Base-by-base conservation (phyloP, 2,113 vertebrate species). In the Phylloscopus trochilus region DNA sequence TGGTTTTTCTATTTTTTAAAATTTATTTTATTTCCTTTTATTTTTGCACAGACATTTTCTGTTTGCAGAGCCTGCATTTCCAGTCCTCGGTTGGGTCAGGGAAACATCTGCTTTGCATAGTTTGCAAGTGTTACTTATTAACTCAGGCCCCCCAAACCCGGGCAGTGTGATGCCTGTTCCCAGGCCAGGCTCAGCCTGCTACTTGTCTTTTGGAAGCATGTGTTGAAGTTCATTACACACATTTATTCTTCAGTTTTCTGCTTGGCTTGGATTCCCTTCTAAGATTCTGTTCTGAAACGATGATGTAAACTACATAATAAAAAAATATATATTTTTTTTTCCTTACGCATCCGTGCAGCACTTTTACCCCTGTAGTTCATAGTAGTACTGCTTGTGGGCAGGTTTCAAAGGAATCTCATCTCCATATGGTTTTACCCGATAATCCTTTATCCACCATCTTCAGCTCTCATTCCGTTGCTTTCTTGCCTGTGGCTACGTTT, bases 401-500 rank as follows among this genome's bases (percentile, higher is more conserved):
- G 97, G 94, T 98, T 98, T 99, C 98, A 99, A 99, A 99, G 98
- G 97, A 92, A 78, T 97, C 97, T 97, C 98, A 97, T 98, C 98
- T 98, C 99, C 99, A 99, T 99, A 98, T 99, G 99, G 98, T 98
- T 98, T 96, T 93, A 84, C 92, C 97, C 80, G 98, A 98, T 99
- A 99, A 99, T 98, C 98, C 98, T 99, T 98, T 98, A 98, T 98
- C 98, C 98, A 82, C 97, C 98, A 97, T 99, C 98, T 98, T 98
- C 97, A 91, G 97, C 98, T 97, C 98, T 97, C 97, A 98, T 98
- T 98, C 98, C 98, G 56, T 97, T 97, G 98, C 98, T 98, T 98
- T 98, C 97, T 99, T 97, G 99, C 99, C 99, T 95, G 98, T 99
- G 99, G 99, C 99, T 99, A 98, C 98, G 97, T 98, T 99, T 99